A percentile compares a stretch with the other conserved stretches of the same genome.
phyloP scores from a whole-genome alignment of 2,797 vertebrate species.

The Xiphorhynchus erythropygius region DNA sequence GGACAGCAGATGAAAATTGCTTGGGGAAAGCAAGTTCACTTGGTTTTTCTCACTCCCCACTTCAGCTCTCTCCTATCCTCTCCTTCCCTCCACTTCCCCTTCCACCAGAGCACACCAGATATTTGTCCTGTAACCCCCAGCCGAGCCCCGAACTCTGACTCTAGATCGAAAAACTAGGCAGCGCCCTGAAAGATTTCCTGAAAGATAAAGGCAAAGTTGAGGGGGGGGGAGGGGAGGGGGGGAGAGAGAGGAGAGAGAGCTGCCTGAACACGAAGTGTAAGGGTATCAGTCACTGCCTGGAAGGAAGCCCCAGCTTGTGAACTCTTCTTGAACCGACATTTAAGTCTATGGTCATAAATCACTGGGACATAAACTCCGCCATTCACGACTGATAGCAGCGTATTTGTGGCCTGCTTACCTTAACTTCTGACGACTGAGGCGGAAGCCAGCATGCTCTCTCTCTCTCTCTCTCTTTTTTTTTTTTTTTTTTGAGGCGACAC shows the following conservation, averaged over 20 bases:
- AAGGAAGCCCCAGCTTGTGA: constrained; percentile 91
- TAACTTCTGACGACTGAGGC: constrained; percentile 93
- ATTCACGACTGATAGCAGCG: constrained; percentile 91
- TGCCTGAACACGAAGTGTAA: constrained; percentile 81
- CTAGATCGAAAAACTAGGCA: constrained; percentile 46
- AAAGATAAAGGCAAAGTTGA: constrained; percentile 69
- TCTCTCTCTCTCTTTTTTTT: not conserved
- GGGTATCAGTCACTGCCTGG: constrained; percentile 86
- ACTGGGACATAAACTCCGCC: constrained; percentile 95
- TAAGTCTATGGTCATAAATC: constrained; percentile 99
- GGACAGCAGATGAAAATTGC: constrained; percentile 15
- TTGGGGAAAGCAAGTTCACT: not conserved
- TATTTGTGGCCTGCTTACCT: constrained; percentile 97
- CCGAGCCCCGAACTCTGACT: not conserved
- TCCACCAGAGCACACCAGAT: not conserved
- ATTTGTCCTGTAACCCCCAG: not conserved
- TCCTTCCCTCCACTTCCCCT: not conserved
- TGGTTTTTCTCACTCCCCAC: not conserved
- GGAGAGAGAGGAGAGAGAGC: constrained; percentile 65
- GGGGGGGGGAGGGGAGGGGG: not conserved
- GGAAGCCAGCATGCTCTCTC: constrained; percentile 77
- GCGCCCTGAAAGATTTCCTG: constrained; percentile 58
- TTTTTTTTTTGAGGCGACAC: constrained; percentile 77
- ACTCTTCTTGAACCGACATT: constrained; percentile 99
- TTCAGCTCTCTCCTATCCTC: not conserved